phyloP scores from a whole-genome alignment of 2,797 vertebrate species.

The Gymnothorax javanicus region DNA sequence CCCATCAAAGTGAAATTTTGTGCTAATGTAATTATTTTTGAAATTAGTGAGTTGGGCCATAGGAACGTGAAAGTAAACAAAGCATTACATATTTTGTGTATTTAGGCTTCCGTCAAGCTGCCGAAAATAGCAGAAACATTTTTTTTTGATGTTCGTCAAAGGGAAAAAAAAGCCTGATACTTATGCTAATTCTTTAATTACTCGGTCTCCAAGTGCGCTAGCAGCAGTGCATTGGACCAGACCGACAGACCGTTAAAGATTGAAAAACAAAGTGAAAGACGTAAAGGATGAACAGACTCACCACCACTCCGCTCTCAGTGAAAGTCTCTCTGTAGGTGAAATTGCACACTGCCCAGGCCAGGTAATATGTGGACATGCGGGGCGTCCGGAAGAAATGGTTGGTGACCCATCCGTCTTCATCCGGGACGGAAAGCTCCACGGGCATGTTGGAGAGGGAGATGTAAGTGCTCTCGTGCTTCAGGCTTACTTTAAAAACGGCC shows the following conservation, averaged over 20 bases:
- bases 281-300: constrained; percentile 66
- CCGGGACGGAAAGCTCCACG: constrained; percentile 77
- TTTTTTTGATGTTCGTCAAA: not conserved
- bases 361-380: constrained; percentile 87
- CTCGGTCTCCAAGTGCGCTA: not conserved
- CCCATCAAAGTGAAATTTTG: no score
- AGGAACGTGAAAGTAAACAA: not conserved
- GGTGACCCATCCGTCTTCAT: constrained; percentile 84
- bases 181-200: not conserved
- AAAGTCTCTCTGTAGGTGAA: constrained; percentile 81
- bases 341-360: constrained; percentile 89
- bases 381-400: constrained; percentile 85
- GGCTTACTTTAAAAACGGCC: constrained; percentile 85
- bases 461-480: constrained; percentile 81
- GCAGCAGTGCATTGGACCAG: not conserved
- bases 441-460: constrained; percentile 88
- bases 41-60: not conserved
- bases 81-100: not conserved
- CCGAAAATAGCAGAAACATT: no score
- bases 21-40: no score
- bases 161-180: not conserved
- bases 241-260: not conserved
- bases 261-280: no score
- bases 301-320: constrained; percentile 79
- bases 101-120: no score